A percentile compares a stretch with the other conserved stretches of the same genome.
Evolutionary conservation across 2,888 invertebrate species (phyloP).

Genomic region (Zygogramma bicolorata): DNA sequence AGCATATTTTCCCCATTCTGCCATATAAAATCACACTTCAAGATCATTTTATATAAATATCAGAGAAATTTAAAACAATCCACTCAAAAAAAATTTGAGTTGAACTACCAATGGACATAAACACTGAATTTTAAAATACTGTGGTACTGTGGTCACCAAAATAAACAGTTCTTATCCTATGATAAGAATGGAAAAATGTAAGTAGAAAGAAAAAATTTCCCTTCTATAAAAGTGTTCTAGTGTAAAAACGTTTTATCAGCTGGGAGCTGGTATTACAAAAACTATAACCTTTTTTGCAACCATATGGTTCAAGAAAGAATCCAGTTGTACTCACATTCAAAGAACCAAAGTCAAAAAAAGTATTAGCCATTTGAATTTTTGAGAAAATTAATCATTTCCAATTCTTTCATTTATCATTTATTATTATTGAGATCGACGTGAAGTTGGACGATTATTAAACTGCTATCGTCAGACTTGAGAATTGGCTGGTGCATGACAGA

Average conservation of each 20-base stretch:
- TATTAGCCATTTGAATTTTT: constrained; percentile 80
- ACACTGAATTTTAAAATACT: too few relatives aligned
- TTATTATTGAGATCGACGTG: neutral
- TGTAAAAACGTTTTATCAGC: constrained; percentile 17
- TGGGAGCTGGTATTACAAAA: constrained; percentile 4
- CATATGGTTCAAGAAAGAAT: neutral
- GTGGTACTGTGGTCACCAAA: too few relatives aligned
- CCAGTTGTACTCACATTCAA: constrained; percentile 75
- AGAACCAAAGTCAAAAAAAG: constrained; percentile 88
- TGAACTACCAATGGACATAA: neutral
- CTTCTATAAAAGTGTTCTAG: constrained; percentile 15
- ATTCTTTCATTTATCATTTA: constrained; percentile 18
- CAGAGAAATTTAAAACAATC: neutral
- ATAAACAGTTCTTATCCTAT: too few relatives aligned
- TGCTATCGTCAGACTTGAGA: too few relatives aligned
- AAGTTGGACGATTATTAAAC: neutral
- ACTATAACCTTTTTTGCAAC: neutral
- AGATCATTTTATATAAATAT: neutral
- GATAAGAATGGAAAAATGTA: neutral
- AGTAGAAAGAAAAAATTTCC: neutral
- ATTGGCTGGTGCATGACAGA: too few relatives aligned
- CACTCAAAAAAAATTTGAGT: neutral
- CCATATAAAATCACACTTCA: constrained; percentile 25
- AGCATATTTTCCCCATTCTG: constrained; percentile 60
- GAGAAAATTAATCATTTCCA: constrained; percentile 27